Evolutionary conservation across 2,113 vertebrate genomes (phyloP), one percentile per base, ranked within the genome.

Genomic region (Heterotilapia buettikoferi): DNA sequence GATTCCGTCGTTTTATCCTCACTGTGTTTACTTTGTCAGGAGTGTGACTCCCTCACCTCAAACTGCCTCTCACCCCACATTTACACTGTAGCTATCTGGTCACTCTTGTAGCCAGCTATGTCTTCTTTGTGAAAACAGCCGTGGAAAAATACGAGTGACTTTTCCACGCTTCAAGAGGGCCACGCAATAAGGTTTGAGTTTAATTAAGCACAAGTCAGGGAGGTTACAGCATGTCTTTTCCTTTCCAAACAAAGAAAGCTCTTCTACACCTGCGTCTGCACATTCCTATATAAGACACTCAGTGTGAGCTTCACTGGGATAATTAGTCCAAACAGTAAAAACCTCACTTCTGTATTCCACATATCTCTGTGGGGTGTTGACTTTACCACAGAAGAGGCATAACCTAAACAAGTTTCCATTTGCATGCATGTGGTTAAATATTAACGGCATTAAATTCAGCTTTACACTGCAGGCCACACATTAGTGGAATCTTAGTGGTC

Each of bases 211-310:
- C 57, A 12, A 21, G 33, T 16, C 5, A 33, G 80, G 92, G 91
- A 92, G 89, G 86, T 24, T 40, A 7, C 12, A 63, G 53, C 80
- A 53, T 5, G 47, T 86, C 5, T 18, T 85, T 14, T 43, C 18
- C 16, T 84, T 83, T 78, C 40, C 84, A 86, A 88, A 54, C 80
- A 89, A 14, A 84, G 16, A 53, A 82, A 85, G 80, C 83, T 45
- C 50, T 88, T 89, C 21, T 18, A 61, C 12, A 9, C n/a, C 83
- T 84, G 89, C 84, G 52, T 91, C 31, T 80, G 89, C 93, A 95
- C 93, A 94, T 94, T 94, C 91, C 87, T 33, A 5, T 1, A 52
- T 4, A 52, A 78, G 50, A 81, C 56, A 53, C 7, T 68, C 33
- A 7, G 4, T 1, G 59, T 10, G 26, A 54, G 33, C 13, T 50